Percentiles rank a stretch among this genome's conserved stretches.
Evolutionary conservation across 2,113 vertebrate genomes (phyloP).

Genomic region (Lonchura striata): DNA sequence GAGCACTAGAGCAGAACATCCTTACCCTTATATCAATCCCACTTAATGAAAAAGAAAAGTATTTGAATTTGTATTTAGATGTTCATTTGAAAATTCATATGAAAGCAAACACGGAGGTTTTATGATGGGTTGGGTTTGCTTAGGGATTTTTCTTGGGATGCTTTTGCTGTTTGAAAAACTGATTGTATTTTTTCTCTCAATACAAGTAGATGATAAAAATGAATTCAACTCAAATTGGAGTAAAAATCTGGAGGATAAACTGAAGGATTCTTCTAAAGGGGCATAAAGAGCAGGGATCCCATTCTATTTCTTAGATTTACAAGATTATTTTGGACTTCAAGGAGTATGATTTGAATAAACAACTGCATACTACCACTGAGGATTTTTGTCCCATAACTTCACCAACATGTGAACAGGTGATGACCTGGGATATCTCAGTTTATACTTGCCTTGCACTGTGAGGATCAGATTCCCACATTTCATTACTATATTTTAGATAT

Average conservation of each 20-base stretch:
- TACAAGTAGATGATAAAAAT: background rate
- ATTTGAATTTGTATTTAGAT: background rate
- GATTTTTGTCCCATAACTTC: background rate
- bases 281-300: background rate
- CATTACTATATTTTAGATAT: conserved; percentile 6
- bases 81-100: background rate
- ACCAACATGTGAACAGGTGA: too few species aligned
- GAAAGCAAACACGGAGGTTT: background rate
- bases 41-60: background rate
- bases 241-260: background rate
- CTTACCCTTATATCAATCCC: background rate
- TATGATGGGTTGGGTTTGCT: background rate
- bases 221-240: background rate
- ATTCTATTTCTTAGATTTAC: background rate
- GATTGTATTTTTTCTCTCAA: background rate
- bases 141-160: background rate
- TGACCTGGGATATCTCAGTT: background rate
- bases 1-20: background rate
- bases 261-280: background rate
- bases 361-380: background rate
- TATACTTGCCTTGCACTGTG: background rate
- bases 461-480: conserved; percentile 15
- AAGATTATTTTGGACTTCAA: background rate
- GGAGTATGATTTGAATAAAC: background rate
- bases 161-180: background rate